Evolutionary conservation across 2,113 vertebrate genomes (phyloP).

Genomic region (Silurus asotus): DNA sequence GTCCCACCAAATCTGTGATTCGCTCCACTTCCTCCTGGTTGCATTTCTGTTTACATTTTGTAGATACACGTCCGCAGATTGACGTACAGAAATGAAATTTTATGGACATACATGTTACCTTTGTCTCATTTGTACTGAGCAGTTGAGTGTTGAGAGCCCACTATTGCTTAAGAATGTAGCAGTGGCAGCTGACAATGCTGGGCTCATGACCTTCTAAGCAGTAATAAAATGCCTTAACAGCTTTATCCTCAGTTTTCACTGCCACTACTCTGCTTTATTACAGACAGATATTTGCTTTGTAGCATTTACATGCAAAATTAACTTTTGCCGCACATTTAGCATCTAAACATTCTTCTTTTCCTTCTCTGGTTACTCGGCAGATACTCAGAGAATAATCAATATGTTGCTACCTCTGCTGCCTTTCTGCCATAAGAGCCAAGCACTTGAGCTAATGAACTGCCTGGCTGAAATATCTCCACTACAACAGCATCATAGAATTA

Average conservation of each 20-base stretch:
- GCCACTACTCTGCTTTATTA: neutral
- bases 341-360: neutral
- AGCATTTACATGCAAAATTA: neutral
- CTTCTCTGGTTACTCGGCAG: constrained; percentile 33
- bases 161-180: neutral
- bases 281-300: neutral
- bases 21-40: neutral
- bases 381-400: constrained; percentile 60
- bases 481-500: constrained; percentile 61
- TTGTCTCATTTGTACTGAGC: neutral
- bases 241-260: neutral
- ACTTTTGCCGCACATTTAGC: neutral
- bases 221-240: neutral
- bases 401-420: constrained; percentile 57
- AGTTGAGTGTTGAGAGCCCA: neutral
- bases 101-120: neutral
- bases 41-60: neutral
- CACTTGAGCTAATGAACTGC: constrained; percentile 80
- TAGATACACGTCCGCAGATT: neutral
- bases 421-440: constrained; percentile 63
- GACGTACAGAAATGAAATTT: neutral
- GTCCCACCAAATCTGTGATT: neutral
- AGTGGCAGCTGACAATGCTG: neutral
- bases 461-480: constrained; percentile 72
- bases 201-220: neutral